Conservation (phyloP, 2,888 invertebrate species). For the Eledona agricola region DNA sequence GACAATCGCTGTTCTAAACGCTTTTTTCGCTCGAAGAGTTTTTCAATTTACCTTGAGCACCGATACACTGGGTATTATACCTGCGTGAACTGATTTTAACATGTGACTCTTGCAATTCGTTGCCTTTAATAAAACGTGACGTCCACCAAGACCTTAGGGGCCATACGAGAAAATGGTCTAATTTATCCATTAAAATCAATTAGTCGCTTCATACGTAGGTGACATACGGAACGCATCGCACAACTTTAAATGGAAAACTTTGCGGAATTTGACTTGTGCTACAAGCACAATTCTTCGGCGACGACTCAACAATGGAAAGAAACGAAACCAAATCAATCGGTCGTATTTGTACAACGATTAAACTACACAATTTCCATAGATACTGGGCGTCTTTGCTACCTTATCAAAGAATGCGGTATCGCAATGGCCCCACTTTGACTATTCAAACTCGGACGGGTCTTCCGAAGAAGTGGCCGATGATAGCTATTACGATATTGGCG, state of each 20-base stretch:
- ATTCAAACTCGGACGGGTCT: neutral
- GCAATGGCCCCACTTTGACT: neutral
- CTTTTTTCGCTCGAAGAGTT: constrained; percentile 11
- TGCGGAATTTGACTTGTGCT: too few species aligned
- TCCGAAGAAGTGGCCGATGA: neutral
- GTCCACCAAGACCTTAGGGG: constrained; percentile 42
- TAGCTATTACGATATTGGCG: neutral
- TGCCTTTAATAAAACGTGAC: constrained; percentile 33
- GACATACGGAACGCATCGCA: constrained; percentile 30
- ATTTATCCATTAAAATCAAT: constrained; percentile 63
- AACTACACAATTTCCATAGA: too few species aligned
- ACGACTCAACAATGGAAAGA: too few species aligned
- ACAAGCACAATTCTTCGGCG: too few species aligned
- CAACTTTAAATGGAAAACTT: constrained; percentile 9
- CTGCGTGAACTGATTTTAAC: constrained; percentile 8
- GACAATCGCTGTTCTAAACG: constrained; percentile 21
- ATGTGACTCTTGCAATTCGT: constrained; percentile 18
- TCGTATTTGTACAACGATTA: too few species aligned
- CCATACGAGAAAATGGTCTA: constrained; percentile 51
- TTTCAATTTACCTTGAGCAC: constrained; percentile 6
- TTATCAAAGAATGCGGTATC: constrained; percentile 3
- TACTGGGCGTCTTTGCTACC: constrained; percentile 3
- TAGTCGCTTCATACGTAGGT: constrained; percentile 54
- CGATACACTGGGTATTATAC: constrained; percentile 14
- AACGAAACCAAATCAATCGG: too few species aligned